Conservation (phyloP, 2,888 invertebrate species). For the Apamea anceps region DNA sequence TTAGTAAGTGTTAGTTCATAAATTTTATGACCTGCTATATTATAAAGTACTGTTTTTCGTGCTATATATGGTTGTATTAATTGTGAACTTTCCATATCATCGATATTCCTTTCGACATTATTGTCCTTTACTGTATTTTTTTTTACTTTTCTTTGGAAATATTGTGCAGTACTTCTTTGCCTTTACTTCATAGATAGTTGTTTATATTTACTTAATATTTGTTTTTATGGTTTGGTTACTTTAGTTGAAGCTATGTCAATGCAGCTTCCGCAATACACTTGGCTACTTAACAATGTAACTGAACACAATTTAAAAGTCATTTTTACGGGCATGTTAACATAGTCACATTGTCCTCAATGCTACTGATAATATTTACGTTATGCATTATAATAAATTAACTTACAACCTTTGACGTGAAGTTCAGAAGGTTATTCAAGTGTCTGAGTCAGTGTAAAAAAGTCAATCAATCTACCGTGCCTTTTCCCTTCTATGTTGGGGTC, state of each 20-base stretch:
- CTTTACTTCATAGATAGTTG: neutral
- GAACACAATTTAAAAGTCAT: constrained; percentile 25
- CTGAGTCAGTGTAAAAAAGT: neutral
- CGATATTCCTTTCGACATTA: neutral
- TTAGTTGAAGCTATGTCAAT: neutral
- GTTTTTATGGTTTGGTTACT: neutral
- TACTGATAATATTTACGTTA: constrained; percentile 12
- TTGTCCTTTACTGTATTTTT: neutral
- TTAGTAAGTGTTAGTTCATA: neutral
- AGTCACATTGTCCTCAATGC: constrained; percentile 29
- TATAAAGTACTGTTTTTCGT: neutral
- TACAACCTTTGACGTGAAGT: neutral
- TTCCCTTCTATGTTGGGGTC: neutral
- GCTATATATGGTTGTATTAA: neutral
- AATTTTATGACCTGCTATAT: neutral
- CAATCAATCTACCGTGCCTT: neutral
- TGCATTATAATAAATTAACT: constrained; percentile 6
- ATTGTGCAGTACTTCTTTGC: too few species aligned
- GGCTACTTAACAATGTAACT: neutral
- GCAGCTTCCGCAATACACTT: constrained; percentile 11
- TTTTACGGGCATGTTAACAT: constrained; percentile 34
- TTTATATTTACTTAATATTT: neutral
- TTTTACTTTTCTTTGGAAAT: neutral
- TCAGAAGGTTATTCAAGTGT: neutral
- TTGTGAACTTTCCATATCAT: neutral